Conservation (phyloP, 92 coral and sea anemone genomes). For the Phenganax subtilis region DNA sequence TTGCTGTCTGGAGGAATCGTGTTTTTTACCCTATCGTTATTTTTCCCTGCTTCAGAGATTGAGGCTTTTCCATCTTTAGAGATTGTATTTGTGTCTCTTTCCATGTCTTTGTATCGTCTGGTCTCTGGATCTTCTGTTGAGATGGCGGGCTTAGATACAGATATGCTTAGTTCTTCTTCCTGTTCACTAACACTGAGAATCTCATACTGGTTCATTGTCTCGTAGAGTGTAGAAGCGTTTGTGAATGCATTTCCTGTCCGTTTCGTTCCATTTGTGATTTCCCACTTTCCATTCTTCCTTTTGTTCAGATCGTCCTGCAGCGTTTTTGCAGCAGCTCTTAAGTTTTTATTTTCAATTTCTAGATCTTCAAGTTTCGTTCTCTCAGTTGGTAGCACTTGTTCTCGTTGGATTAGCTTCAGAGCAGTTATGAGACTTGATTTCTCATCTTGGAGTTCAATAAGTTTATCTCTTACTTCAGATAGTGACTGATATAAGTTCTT, state of each 20-base stretch:
- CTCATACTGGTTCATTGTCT: neutral
- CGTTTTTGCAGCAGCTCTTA: constrained; percentile 7
- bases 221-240: neutral
- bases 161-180: neutral
- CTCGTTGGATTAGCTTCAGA: neutral
- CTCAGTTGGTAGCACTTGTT: neutral
- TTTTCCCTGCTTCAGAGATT: no score
- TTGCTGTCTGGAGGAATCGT: no score
- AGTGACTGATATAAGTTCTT: no score
- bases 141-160: neutral
- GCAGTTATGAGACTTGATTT: no score
- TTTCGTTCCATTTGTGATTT: neutral
- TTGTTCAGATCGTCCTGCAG: neutral
- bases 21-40: no score
- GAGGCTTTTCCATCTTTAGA: neutral
- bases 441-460: no score
- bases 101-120: neutral
- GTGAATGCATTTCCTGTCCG: neutral
- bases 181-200: neutral
- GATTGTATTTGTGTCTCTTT: neutral
- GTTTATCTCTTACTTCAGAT: neutral
- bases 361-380: neutral
- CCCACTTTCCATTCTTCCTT: neutral
- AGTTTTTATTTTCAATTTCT: neutral
- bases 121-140: neutral